A percentile compares a stretch with the other conserved stretches of the same genome.
phyloP scores from a whole-genome alignment of 53 echinoderm and acorn worm species.

The Echinarachnius parma region DNA sequence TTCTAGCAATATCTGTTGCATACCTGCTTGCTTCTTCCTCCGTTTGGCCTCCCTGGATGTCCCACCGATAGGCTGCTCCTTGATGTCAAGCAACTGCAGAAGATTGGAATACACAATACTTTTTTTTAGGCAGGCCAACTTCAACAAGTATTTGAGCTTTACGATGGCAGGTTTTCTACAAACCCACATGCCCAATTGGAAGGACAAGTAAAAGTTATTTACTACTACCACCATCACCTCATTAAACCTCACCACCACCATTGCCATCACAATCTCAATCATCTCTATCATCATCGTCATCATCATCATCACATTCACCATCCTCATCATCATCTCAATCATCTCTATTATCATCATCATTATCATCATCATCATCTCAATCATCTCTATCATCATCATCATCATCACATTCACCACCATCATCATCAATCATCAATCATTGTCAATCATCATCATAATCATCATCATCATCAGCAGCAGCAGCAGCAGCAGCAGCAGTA shows the following conservation, averaged over 20 bases:
- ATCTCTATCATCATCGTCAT: constrained; percentile 37
- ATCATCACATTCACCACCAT: constrained; percentile 7
- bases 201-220: too few species aligned
- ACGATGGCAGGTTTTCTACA: too few species aligned
- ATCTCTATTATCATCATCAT: constrained; percentile 34
- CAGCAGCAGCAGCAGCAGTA: background rate
- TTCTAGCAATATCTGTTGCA: background rate
- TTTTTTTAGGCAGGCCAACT: too few species aligned
- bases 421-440: too few species aligned
- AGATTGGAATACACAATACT: background rate
- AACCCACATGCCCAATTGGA: too few species aligned
- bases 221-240: too few species aligned
- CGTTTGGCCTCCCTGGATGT: constrained; percentile 86
- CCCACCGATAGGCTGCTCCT: constrained; percentile 93
- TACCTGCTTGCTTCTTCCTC: constrained; percentile 96
- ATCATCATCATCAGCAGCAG: background rate
- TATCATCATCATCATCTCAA: constrained; percentile 26
- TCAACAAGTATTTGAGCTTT: too few species aligned
- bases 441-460: constrained; percentile 1
- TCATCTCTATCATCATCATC: constrained; percentile 1
- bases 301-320: constrained; percentile 30
- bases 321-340: constrained; percentile 21
- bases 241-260: too few species aligned
- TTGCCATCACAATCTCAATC: too few species aligned
- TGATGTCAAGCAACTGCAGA: constrained; percentile 80